Evolutionary conservation across 2,797 vertebrate genomes (phyloP).

Genomic region (Poeciliopsis gracilis): DNA sequence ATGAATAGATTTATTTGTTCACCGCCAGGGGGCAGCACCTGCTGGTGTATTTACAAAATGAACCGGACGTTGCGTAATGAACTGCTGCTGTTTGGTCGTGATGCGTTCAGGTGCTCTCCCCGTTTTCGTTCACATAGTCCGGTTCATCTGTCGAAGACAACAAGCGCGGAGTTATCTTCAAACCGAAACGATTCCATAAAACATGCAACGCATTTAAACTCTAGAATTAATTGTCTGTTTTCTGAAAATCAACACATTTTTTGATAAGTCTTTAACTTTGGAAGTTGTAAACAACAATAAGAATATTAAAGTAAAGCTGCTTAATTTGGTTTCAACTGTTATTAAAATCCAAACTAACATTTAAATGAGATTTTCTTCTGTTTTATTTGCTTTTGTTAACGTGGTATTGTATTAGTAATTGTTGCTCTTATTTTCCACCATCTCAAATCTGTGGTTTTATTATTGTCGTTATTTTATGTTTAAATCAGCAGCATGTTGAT

Average conservation of each 20-base stretch:
- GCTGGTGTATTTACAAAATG: slow-evolving; percentile 1
- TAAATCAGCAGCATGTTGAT: background rate
- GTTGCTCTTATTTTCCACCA: background rate
- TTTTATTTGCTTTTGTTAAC: background rate
- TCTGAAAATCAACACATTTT: background rate
- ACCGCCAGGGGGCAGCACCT: slow-evolving; percentile 36
- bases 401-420: too few relatives aligned
- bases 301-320: background rate
- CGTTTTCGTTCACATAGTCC: slow-evolving; percentile 58
- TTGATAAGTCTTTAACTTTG: background rate
- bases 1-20: background rate
- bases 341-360: background rate
- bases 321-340: background rate
- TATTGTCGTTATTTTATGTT: background rate
- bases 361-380: background rate
- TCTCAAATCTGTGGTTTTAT: background rate
- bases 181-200: background rate
- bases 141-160: slow-evolving; percentile 29
- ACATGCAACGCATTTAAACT: too few relatives aligned
- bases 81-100: background rate
- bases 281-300: background rate
- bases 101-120: slow-evolving; percentile 4
- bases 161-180: background rate
- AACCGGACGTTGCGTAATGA: background rate
- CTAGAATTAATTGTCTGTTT: background rate